Evolutionary conservation across 2,797 vertebrate genomes (phyloP), one percentile per base, ranked within the genome.

Genomic region (Amblyopsis hoosieri): DNA sequence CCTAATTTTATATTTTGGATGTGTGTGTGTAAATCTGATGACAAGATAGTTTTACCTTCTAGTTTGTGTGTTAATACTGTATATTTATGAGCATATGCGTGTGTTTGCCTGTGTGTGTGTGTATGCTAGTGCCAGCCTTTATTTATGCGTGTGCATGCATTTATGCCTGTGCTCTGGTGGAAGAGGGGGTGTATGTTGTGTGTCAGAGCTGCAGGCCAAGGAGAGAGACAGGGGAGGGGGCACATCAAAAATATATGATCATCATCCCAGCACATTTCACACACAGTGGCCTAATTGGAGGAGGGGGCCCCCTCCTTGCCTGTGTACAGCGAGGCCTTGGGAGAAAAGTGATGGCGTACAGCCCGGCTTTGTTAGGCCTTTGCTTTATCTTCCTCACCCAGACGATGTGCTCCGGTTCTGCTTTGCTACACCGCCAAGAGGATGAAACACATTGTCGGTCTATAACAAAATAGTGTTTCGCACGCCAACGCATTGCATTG

Each of bases 181-280:
- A 66, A 46, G 47, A 2, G 64, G 61, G 66, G 71, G 76, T 68
- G 62, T 80, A 69, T 78, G 81, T 81, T 85, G 83, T 76, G 79
- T 79, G 75, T 86, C 75, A 76, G 80, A 81, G 79, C 77, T 85
- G 75, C 73, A 87, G 85, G 85, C 85, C 82, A 83, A 84, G 83
- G 70, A 48, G 72, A 67, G 85, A 85, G 78, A 85, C 15, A 31
- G 37, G 4, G 37, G 77, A 79, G 65, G 70, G 78, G 60, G 66
- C 72, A 62, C 79, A 90, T 91, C 76, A 93, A 92, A 93, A 87
- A 92, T 86, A 84, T 84, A 91, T 91, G 81, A 86, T 87, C 81
- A 87, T 90, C 84, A 84, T 82, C 64, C 72, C 60, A 76, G 84
- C 64, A 80, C 84, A 82, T 75, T 85, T 85, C 80, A 84, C 83